Conservation (phyloP, 2,113 vertebrate species). For the Cyanoderma ruficeps region DNA sequence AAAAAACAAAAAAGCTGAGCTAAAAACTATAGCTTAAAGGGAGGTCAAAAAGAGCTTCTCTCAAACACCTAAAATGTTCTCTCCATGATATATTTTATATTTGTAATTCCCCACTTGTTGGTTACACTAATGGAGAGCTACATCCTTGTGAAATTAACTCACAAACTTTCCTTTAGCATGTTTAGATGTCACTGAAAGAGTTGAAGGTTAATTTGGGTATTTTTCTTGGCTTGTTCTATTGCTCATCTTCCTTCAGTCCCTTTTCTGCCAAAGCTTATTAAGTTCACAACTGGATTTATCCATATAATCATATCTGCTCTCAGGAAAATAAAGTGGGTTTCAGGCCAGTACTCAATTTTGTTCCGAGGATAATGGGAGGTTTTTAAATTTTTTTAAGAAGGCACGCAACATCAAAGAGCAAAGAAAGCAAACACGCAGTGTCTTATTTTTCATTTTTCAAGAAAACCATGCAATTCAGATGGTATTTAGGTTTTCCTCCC, state of each 20-base stretch:
- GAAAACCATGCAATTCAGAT: background rate
- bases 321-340: constrained; percentile 21
- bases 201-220: constrained; percentile 35
- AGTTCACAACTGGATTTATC: constrained; percentile 8
- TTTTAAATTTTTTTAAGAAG: background rate
- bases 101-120: background rate
- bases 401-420: constrained; percentile 31
- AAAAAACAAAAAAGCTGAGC: background rate
- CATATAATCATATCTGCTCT: background rate
- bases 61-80: constrained; percentile 5
- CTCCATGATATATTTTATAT: background rate
- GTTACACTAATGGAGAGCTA: background rate
- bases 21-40: background rate
- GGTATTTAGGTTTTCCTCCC: background rate
- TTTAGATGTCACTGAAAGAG: background rate
- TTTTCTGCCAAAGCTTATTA: constrained; percentile 27
- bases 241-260: background rate
- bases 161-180: background rate
- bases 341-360: background rate
- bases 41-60: background rate
- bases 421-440: background rate
- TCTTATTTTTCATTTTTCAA: constrained; percentile 4
- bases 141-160: background rate
- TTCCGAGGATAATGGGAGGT: background rate
- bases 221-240: background rate